phyloP scores from a whole-genome alignment of 1,140 invertebrate species.

The Periplaneta americana region DNA sequence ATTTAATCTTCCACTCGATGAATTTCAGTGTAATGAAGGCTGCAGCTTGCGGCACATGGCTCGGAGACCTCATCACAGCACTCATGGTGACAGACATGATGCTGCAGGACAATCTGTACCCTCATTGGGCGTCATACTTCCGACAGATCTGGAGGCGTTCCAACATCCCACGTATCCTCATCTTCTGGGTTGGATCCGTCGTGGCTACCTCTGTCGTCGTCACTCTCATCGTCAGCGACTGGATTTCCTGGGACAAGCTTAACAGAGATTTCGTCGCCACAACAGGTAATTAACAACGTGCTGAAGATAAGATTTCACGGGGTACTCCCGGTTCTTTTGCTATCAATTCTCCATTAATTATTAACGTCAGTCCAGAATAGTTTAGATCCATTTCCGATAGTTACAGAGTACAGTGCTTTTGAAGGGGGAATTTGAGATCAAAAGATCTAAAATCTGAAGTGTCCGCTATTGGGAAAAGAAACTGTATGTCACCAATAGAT shows the following conservation, averaged over 20 bases:
- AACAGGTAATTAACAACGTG: slow-evolving; percentile 31
- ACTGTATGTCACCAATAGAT: too few relatives aligned
- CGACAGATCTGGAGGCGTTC: slow-evolving; percentile 40
- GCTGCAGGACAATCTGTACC: slow-evolving; percentile 52
- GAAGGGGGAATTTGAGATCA: too few relatives aligned
- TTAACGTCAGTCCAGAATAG: too few relatives aligned
- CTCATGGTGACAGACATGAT: slow-evolving; percentile 52
- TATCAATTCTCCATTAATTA: too few relatives aligned
- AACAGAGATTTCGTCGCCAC: slow-evolving; percentile 46
- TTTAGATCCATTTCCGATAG: too few relatives aligned
- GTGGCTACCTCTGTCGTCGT: slow-evolving; percentile 42
- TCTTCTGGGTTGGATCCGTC: slow-evolving; percentile 45
- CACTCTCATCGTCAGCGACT: slow-evolving; percentile 46
- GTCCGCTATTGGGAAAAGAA: too few relatives aligned
- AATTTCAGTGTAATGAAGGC: slow-evolving; percentile 46
- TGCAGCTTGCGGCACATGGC: slow-evolving; percentile 50
- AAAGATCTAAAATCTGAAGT: too few relatives aligned
- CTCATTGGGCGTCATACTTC: slow-evolving; percentile 39
- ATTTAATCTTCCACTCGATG: not conserved
- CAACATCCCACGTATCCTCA: slow-evolving; percentile 40
- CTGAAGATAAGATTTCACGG: too few relatives aligned
- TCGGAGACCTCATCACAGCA: slow-evolving; percentile 50
- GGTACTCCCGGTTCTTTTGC: too few relatives aligned
- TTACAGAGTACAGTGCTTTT: too few relatives aligned
- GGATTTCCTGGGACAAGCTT: slow-evolving; percentile 47